phyloP scores from a whole-genome alignment of 2,113 vertebrate species.

The Corvus moneduloides region DNA sequence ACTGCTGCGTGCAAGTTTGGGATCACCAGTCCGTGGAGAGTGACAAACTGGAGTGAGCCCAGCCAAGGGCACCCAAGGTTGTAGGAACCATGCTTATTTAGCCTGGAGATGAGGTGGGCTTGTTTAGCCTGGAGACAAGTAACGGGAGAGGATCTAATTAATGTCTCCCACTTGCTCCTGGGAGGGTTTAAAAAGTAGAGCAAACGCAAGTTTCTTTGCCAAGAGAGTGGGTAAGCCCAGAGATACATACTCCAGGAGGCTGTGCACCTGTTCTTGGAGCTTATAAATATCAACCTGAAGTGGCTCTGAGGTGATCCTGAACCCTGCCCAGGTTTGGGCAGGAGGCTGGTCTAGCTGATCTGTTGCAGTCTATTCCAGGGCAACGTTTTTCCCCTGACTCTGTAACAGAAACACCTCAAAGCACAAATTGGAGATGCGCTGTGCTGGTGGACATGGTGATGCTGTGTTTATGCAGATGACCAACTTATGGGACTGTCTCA shows the following conservation, averaged over 20 bases:
- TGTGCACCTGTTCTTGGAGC: neutral
- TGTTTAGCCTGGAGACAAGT: neutral
- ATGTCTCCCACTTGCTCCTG: neutral
- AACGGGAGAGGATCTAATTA: neutral
- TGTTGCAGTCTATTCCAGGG: neutral
- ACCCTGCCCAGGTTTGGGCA: neutral
- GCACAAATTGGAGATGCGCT: fast-evolving
- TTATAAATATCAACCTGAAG: neutral
- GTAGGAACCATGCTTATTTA: neutral
- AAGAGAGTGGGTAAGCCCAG: neutral
- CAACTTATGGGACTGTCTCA: neutral
- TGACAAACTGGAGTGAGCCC: neutral
- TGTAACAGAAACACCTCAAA: neutral
- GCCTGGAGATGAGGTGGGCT: neutral
- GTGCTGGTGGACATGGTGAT: neutral
- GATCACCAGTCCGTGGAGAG: neutral
- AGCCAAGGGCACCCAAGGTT: fast-evolving
- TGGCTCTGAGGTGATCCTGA: neutral
- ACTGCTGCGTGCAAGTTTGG: neutral
- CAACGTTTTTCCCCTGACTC: neutral
- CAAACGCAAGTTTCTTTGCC: neutral
- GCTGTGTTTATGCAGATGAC: fast-evolving
- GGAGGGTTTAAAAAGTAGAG: neutral
- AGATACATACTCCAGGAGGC: neutral
- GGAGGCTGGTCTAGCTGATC: neutral